Evolutionary conservation across 2,113 vertebrate species (phyloP).

Genomic region (Ictalurus punctatus): DNA sequence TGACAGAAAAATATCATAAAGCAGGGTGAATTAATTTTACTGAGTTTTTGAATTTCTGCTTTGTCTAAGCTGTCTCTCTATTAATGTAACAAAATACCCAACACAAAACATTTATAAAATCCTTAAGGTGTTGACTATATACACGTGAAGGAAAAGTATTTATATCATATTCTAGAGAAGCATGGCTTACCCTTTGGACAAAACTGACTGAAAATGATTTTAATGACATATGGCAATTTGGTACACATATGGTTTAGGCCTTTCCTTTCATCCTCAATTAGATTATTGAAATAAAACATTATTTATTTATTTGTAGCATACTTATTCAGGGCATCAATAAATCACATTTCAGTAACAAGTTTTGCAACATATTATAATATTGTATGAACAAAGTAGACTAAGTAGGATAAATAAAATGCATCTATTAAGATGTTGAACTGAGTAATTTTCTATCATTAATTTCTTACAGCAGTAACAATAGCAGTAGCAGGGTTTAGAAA

Average conservation of each 20-base stretch:
- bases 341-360: background rate
- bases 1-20: background rate
- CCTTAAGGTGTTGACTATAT: background rate
- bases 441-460: background rate
- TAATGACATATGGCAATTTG: background rate
- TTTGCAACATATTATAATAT: background rate
- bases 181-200: background rate
- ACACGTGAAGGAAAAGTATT: background rate
- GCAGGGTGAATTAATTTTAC: background rate
- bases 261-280: background rate
- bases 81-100: background rate
- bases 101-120: background rate
- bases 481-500: background rate
- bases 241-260: background rate
- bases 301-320: background rate
- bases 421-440: background rate
- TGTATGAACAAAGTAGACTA: too few species aligned
- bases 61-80: background rate
- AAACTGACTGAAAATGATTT: background rate
- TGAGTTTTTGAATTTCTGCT: background rate
- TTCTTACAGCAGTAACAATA: background rate
- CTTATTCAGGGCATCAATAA: background rate
- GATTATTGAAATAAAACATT: background rate
- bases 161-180: background rate
- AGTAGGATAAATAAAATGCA: background rate